Evolutionary conservation across 64 coral and sea anemone genomes (phyloP), one percentile per base, ranked within the genome.

Genomic region (Exaiptasia diaphana): DNA sequence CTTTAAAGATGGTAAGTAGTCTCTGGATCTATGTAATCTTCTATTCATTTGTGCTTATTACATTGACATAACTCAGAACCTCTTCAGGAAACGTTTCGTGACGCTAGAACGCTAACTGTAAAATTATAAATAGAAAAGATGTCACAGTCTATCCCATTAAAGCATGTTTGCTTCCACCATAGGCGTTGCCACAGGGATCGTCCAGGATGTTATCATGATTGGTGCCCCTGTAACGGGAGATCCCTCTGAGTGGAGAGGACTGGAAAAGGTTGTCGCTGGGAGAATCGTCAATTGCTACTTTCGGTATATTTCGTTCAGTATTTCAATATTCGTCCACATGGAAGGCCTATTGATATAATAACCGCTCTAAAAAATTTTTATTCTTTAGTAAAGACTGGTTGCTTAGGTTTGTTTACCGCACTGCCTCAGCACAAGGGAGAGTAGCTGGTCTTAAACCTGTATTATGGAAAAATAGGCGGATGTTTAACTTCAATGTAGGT

Each of bases 251-350:
- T 96, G 93, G 93, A 44, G 64, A 74, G 27, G 11, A 5, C 75
- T 90, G 55, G 41, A 63, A 11, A 83, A 86, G 20, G 68, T 96
- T 86, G 82, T 96, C 9, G 87, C 81, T 38, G 93, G 93, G 21
- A 80, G 69, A 81, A 64, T 96, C n/a, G 53, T 96, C 4, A 96
- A 96, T 49, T 86, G 93, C 7, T 96, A 90, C 49, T 90, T 86
- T 31, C 73, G 77, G 90, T 92, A 56, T 6, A 82, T 86, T 13
- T n/a, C n/a, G n/a, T n/a, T n/a, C n/a, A 52, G 10, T 52, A 52
- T 12, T 52, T 52, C 49, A 52, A 10, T 52, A n/a, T 12, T 52
- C n/a, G 10, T n/a, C 10, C 10, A 52, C 49, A n/a, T 10, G 49
- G 49, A 12, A 52, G 10, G n/a, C 49, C n/a, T 52, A 52, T 12